These are phyloP conservation scores for Drosophila cognata DNA, from an alignment of 2,888 invertebrate species.

Conservation along the genomic window DNA sequence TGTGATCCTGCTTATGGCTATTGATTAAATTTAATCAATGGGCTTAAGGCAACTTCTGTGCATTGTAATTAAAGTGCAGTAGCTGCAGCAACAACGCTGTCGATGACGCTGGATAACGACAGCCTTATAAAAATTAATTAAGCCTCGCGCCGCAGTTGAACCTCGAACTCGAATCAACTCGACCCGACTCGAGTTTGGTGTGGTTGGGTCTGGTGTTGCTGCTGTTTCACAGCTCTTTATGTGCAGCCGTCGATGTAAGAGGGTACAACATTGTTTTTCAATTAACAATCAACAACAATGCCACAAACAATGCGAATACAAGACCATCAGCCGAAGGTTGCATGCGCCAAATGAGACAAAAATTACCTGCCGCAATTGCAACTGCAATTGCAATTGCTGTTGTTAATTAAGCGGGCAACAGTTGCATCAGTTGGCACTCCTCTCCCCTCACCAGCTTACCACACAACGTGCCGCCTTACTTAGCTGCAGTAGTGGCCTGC, in stretches of 20 bases:
- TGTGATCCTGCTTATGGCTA: constrained; percentile 72
- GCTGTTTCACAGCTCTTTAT: constrained; percentile 71
- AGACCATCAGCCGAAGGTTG: constrained; percentile 58
- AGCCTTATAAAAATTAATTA: constrained; percentile 80
- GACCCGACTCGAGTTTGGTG: not conserved
- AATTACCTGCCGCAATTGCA: constrained; percentile 64
- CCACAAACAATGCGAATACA: constrained; percentile 72
- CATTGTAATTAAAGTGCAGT: constrained; percentile 79
- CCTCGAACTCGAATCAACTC: constrained; percentile 26
- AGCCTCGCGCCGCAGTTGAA: constrained; percentile 60
- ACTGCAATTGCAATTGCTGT: constrained; percentile 67
- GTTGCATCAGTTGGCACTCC: constrained; percentile 35
- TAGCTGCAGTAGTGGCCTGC: constrained; percentile 30
- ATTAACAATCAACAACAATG: constrained; percentile 81
- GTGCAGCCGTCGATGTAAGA: constrained; percentile 54
- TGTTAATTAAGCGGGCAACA: constrained; percentile 69
- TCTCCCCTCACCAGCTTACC: constrained; percentile 16
- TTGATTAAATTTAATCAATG: constrained; percentile 79
- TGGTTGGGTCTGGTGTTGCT: constrained; percentile 1
- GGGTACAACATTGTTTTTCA: constrained; percentile 81
- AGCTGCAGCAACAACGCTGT: constrained; percentile 3
- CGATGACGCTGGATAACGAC: constrained; percentile 55
- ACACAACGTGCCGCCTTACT: constrained; percentile 30
- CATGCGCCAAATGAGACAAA: constrained; percentile 74
- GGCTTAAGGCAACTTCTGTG: constrained; percentile 78